Evolutionary conservation across 2,113 vertebrate genomes (phyloP).

Genomic region (Isichthys henryi): DNA sequence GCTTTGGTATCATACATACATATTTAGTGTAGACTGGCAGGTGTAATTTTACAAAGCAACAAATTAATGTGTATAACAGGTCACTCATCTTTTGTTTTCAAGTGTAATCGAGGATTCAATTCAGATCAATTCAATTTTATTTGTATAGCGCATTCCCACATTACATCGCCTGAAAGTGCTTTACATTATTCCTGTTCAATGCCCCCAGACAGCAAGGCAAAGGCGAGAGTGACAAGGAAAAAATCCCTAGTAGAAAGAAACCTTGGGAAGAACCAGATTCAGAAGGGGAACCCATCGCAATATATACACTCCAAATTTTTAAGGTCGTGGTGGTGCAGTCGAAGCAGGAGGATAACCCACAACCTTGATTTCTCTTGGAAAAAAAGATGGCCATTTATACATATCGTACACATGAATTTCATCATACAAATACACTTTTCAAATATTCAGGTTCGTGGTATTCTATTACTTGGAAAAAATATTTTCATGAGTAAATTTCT

Average conservation of each 20-base stretch:
- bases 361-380: too few relatives aligned
- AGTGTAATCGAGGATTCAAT: neutral
- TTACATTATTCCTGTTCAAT: neutral
- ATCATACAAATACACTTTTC: neutral
- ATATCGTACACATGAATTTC: neutral
- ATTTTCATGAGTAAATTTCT: neutral
- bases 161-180: neutral
- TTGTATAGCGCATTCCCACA: neutral
- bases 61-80: neutral
- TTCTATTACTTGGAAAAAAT: neutral
- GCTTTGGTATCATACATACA: neutral
- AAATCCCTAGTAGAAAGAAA: neutral
- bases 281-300: neutral
- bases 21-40: neutral
- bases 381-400: neutral
- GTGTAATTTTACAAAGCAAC: neutral
- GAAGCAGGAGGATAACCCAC: too few relatives aligned
- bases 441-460: neutral
- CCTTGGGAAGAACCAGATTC: neutral
- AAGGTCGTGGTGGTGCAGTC: too few relatives aligned
- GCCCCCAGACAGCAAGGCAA: neutral
- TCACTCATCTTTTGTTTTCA: neutral
- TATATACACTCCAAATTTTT: too few relatives aligned
- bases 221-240: neutral
- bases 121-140: neutral